These are phyloP conservation scores for Bujurquina vittata DNA, from an alignment of 2,113 vertebrate species.

Conservation along the genomic window DNA sequence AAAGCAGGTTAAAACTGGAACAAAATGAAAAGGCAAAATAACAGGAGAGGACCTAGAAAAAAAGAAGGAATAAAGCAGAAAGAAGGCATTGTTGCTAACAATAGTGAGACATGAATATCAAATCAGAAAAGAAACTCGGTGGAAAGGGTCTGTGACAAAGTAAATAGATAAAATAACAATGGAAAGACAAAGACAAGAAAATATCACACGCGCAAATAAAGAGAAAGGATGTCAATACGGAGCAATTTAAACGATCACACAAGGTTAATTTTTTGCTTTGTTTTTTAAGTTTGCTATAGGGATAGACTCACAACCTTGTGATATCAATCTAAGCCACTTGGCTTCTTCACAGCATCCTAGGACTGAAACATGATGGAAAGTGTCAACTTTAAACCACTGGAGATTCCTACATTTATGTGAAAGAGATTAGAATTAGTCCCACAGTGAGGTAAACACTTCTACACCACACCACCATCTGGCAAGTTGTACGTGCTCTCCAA, in stretches of 20 bases:
- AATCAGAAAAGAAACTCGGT: conserved; percentile 18
- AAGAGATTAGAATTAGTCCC: conserved; percentile 13
- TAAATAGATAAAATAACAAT: conserved; percentile 2
- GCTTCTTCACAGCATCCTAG: background rate
- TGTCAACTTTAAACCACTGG: background rate
- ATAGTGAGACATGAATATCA: conserved; percentile 7
- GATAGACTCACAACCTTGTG: background rate
- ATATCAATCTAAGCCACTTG: background rate
- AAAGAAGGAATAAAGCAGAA: conserved; percentile 12
- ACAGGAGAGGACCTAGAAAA: conserved; percentile 26
- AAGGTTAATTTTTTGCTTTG: background rate
- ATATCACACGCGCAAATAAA: background rate
- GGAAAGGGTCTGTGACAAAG: conserved; percentile 1
- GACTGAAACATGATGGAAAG: background rate
- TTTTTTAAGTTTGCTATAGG: background rate
- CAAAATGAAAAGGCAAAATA: conserved; percentile 33
- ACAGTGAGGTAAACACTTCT: conserved; percentile 6
- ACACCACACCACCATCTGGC: background rate
- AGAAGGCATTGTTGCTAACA: conserved; percentile 10
- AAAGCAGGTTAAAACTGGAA: conserved; percentile 7
- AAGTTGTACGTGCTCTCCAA: conserved; percentile 3
- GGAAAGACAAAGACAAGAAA: conserved; percentile 19
- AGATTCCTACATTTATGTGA: background rate
- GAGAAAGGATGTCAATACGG: background rate
- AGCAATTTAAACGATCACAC: background rate